Evolutionary conservation across 2,888 invertebrate genomes (phyloP), one percentile per base, ranked within the genome.

Genomic region (Folsomia candida): DNA sequence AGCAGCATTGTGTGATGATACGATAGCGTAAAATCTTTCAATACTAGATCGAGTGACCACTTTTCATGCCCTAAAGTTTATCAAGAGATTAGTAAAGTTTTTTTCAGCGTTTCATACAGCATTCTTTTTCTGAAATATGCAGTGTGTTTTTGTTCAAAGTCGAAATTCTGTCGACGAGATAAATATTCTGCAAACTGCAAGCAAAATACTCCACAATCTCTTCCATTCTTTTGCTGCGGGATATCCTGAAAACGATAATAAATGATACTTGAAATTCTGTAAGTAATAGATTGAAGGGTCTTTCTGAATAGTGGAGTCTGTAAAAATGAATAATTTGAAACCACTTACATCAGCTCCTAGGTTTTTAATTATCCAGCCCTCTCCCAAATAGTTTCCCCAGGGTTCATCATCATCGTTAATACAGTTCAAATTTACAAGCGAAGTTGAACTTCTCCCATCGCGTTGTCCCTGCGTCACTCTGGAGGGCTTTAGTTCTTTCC

Each of bases 201-300:
- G 27, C 95, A 88, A 83, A 98, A 99, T 85, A 99, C 92, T 9
- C 98, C 98, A 83, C 98, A 99, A 84, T 99, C 98, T 82, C 92
- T 92, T 68, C 96, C 94, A 84, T 97, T 97, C 89, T 91, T 91
- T 83, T 98, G 97, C 79, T 92, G 92, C 0, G 98, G 98, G 80
- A 96, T 93, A 82, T 93, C 89, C 88, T 89, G 9, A 47, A 47
- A 47, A 47, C 9, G 9, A 47, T 47, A 11, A 47, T 47, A 9
- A 47, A 47, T 47, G 14, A 47, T 47, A 14, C 11, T 47, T 11
- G 47, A 57, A 57, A 57, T 47, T 47, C 47, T 47, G 9, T 47
- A 47, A 47, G n/a, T n/a, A n/a, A n/a, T n/a, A n/a, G n/a, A n/a
- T n/a, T n/a, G n/a, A n/a, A n/a, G n/a, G 51, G 18, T 51, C 51